Conservation (phyloP, 2,113 vertebrate species). For the Mastomys coucha region DNA sequence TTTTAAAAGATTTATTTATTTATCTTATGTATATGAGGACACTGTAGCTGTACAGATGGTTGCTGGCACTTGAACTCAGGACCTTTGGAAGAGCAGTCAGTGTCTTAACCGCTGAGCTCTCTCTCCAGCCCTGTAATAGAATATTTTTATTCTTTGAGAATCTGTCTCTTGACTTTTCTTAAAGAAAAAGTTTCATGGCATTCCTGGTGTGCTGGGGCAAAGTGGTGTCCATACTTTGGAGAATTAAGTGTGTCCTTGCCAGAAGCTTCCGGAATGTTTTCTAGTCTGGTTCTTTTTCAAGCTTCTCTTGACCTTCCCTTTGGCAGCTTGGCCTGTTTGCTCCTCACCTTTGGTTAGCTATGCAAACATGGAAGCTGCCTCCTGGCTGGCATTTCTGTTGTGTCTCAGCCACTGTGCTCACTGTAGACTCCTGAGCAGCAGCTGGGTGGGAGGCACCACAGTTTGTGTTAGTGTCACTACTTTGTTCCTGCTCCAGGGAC, state of each 20-base stretch:
- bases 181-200: background rate
- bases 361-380: background rate
- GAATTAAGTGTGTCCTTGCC: background rate
- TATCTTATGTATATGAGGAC: too few species aligned
- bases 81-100: too few species aligned
- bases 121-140: background rate
- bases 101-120: too few species aligned
- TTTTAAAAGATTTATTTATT: background rate
- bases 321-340: background rate
- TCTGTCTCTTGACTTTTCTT: background rate
- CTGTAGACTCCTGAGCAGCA: background rate
- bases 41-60: too few species aligned
- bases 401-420: background rate
- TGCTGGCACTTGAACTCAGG: too few species aligned
- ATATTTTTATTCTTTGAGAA: background rate
- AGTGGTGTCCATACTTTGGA: background rate
- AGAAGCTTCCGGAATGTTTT: background rate
- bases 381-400: background rate
- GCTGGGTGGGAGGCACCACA: background rate
- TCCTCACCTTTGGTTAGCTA: slow-evolving; percentile 37
- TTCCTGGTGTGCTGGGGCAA: background rate
- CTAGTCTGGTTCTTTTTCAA: background rate
- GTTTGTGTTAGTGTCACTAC: background rate
- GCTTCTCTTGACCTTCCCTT: background rate
- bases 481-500: background rate